phyloP scores from a whole-genome alignment of 2,888 invertebrate species.

The Dynastes hyllus region DNA sequence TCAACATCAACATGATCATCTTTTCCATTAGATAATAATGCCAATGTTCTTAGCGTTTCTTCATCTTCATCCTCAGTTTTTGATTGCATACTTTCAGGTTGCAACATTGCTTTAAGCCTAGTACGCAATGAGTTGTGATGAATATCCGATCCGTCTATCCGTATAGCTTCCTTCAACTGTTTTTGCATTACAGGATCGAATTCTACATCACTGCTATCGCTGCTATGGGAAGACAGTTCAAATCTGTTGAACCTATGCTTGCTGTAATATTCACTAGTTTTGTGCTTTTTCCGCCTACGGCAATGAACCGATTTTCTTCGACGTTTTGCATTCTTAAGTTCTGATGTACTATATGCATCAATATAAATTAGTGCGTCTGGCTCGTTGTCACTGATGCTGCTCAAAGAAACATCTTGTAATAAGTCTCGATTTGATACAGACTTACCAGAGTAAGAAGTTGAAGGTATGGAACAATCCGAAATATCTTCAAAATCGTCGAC shows the following conservation, averaged over 20 bases:
- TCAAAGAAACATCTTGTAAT: constrained; percentile 70
- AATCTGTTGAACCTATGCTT: constrained; percentile 34
- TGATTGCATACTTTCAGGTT: constrained; percentile 50
- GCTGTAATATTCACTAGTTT: constrained; percentile 7
- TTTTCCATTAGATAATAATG: constrained; percentile 55
- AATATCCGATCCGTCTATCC: constrained; percentile 64
- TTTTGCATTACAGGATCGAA: constrained; percentile 62
- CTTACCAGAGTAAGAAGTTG: constrained; percentile 66
- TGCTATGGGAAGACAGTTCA: constrained; percentile 57
- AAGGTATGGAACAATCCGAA: constrained; percentile 68
- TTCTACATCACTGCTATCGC: constrained; percentile 57
- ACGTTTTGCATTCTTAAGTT: constrained; percentile 41
- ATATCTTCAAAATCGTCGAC: constrained; percentile 69
- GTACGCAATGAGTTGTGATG: constrained; percentile 65
- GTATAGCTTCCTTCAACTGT: constrained; percentile 75
- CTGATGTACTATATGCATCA: constrained; percentile 27
- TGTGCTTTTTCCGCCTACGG: constrained; percentile 36
- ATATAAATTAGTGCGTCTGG: constrained; percentile 31
- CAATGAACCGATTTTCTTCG: constrained; percentile 46
- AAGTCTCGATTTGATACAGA: constrained; percentile 67
- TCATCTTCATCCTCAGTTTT: constrained; percentile 55
- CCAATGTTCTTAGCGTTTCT: constrained; percentile 55
- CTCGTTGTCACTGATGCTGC: constrained; percentile 66
- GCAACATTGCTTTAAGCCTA: constrained; percentile 65
- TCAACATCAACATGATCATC: constrained; percentile 71